Evolutionary conservation across 2,113 vertebrate genomes (phyloP).

Genomic region (Erpornis zantholeuca): DNA sequence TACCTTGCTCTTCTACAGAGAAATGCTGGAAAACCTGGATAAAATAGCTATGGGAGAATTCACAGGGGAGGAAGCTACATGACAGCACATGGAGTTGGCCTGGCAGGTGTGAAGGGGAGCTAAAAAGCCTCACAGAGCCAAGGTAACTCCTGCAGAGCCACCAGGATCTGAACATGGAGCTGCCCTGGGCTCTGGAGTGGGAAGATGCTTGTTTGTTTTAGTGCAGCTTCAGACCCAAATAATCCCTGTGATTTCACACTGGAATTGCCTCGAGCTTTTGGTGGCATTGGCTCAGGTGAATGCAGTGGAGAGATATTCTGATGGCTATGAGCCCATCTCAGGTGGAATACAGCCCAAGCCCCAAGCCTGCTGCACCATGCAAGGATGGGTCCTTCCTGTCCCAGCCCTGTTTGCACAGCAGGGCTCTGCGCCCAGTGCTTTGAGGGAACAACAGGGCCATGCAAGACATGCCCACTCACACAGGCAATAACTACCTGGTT

Average conservation of each 20-base stretch:
- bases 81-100: background rate
- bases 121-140: background rate
- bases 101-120: background rate
- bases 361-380: fast-evolving
- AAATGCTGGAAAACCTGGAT: background rate
- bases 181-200: fast-evolving
- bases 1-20: background rate
- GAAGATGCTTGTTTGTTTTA: background rate
- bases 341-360: background rate
- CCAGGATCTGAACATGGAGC: background rate
- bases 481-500: background rate
- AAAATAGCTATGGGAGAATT: background rate
- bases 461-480: background rate
- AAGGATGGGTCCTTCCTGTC: background rate
- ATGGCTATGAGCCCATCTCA: background rate
- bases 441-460: background rate
- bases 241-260: background rate
- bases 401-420: background rate
- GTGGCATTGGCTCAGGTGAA: background rate
- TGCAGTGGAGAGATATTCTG: background rate
- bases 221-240: background rate
- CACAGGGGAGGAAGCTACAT: background rate
- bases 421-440: background rate
- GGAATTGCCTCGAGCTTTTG: background rate
- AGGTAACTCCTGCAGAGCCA: background rate